phyloP scores from a whole-genome alignment of 2,113 vertebrate species.

The Proterorhinus semilunaris region DNA sequence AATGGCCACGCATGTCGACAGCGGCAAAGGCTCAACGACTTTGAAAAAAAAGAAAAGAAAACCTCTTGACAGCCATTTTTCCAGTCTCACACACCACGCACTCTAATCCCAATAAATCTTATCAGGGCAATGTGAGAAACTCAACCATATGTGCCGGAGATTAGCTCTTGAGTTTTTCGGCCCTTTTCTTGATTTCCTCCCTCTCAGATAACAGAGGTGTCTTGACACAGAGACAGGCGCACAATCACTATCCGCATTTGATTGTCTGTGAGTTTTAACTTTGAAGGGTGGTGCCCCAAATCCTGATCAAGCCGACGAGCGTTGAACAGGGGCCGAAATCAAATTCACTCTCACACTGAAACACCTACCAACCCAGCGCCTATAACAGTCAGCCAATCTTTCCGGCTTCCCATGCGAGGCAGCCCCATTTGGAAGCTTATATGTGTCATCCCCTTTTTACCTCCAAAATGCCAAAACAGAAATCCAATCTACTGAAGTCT shows the following conservation, averaged over 20 bases:
- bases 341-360: background rate
- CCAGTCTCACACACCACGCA: constrained; percentile 51
- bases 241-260: constrained; percentile 44
- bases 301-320: constrained; percentile 31
- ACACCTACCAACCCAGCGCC: background rate
- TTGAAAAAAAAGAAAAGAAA: constrained; percentile 47
- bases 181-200: constrained; percentile 52
- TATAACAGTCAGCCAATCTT: constrained; percentile 6
- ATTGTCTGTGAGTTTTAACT: constrained; percentile 43
- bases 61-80: constrained; percentile 52
- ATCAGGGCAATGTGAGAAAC: constrained; percentile 64
- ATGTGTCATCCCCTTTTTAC: constrained; percentile 47
- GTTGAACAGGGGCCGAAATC: constrained; percentile 19
- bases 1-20: constrained; percentile 39
- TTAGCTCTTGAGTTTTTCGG: constrained; percentile 50
- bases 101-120: constrained; percentile 70
- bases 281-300: constrained; percentile 31
- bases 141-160: constrained; percentile 63
- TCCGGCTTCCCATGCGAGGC: constrained; percentile 6
- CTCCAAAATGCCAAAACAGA: constrained; percentile 50
- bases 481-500: constrained; percentile 57
- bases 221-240: constrained; percentile 12
- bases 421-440: constrained; percentile 10
- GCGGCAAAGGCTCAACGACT: constrained; percentile 28
- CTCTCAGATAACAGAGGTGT: constrained; percentile 47